Conservation (phyloP, 1,140 invertebrate species). For the Drosophila pseudoananassae region DNA sequence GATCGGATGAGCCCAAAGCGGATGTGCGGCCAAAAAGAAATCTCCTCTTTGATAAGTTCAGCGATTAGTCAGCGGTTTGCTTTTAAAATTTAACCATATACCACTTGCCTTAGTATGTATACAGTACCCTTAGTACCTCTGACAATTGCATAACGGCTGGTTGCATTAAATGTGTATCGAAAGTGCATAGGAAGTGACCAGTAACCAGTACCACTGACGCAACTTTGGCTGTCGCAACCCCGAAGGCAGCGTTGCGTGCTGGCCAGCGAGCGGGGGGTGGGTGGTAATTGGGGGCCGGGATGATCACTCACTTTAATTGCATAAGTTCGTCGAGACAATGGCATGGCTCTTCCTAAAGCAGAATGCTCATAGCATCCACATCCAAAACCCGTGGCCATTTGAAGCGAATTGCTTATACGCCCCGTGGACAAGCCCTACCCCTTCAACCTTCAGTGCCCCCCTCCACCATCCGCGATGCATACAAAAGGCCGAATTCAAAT, state of each 20-base stretch:
- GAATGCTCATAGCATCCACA: conserved; percentile 48
- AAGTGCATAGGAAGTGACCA: conserved; percentile 67
- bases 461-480: conserved; percentile 51
- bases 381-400: conserved; percentile 21
- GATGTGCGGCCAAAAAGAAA: conserved; percentile 46
- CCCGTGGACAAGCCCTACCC: conserved; percentile 28
- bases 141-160: conserved; percentile 49
- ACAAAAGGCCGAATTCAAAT: conserved; percentile 53
- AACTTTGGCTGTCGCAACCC: conserved; percentile 40
- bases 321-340: conserved; percentile 37
- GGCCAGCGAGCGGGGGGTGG: neutral
- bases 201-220: conserved; percentile 29
- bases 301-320: conserved; percentile 49
- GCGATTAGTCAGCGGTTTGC: conserved; percentile 11
- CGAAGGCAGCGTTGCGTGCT: conserved; percentile 42
- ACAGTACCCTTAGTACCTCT: conserved; percentile 8
- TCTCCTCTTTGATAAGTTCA: conserved; percentile 28
- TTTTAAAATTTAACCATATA: neutral
- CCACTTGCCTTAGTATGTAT: neutral
- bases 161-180: conserved; percentile 48
- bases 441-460: neutral
- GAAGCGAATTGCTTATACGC: conserved; percentile 68
- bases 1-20: conserved; percentile 40
- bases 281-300: conserved; percentile 8
- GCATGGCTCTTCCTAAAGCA: conserved; percentile 30